phyloP scores from a whole-genome alignment of 1,140 invertebrate genomes.

The Zaprionus tsacasi region DNA sequence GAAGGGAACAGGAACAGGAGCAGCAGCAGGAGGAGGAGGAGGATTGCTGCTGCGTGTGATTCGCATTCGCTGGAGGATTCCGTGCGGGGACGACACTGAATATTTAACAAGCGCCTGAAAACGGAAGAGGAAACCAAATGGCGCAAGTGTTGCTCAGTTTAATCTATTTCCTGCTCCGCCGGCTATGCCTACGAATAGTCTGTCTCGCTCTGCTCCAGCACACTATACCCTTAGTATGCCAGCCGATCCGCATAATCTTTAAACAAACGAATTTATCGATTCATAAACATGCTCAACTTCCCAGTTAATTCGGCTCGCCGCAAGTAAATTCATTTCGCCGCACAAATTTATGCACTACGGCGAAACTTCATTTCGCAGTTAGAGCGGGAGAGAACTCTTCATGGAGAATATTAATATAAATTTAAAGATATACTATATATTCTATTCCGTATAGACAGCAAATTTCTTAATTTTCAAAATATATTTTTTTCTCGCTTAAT shows the following conservation, averaged over 20 bases:
- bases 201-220: not conserved
- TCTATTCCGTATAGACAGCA: no score
- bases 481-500: not conserved
- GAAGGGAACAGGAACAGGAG: not conserved
- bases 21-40: not conserved
- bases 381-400: slow-evolving; percentile 1
- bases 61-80: slow-evolving; percentile 39
- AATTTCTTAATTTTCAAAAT: not conserved
- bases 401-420: slow-evolving; percentile 9
- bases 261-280: slow-evolving; percentile 63
- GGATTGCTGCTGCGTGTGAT: slow-evolving; percentile 51
- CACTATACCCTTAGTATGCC: not conserved
- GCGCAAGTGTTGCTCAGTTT: slow-evolving; percentile 72
- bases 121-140: slow-evolving; percentile 66
- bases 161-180: slow-evolving; percentile 65
- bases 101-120: slow-evolving; percentile 60
- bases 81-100: slow-evolving; percentile 53
- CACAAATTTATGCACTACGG: slow-evolving; percentile 36
- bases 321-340: slow-evolving; percentile 44
- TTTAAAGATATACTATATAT: no score
- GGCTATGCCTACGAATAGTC: slow-evolving; percentile 4
- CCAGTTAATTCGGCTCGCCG: slow-evolving; percentile 49
- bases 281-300: slow-evolving; percentile 59
- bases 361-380: slow-evolving; percentile 30
- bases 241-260: slow-evolving; percentile 51